Conservation (phyloP, 2,888 invertebrate species). For the Cyaniris semiargus region DNA sequence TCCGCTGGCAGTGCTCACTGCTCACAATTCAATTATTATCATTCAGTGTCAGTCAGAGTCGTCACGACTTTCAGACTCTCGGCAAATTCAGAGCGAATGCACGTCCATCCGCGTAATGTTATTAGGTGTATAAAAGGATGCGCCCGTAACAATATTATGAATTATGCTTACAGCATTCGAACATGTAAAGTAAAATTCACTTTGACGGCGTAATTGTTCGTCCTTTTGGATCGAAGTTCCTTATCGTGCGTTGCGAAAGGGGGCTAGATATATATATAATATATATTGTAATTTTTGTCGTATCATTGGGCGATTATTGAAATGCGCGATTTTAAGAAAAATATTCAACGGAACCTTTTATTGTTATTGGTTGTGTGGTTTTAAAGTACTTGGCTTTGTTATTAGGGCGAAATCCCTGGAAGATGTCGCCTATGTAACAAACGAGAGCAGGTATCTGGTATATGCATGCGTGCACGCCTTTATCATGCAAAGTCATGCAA, state of each 20-base stretch:
- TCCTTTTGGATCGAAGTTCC: no score
- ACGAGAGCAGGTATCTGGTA: neutral
- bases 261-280: no score
- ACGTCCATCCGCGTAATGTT: constrained; percentile 23
- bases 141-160: constrained; percentile 23
- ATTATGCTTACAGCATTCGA: constrained; percentile 11
- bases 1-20: neutral
- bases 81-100: neutral
- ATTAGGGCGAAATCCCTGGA: neutral
- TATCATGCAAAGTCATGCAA: constrained; percentile 7
- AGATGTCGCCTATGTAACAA: neutral
- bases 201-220: neutral
- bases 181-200: constrained; percentile 7
- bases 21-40: constrained; percentile 31
- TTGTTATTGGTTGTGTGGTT: neutral
- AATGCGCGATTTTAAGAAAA: no score
- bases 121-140: constrained; percentile 29
- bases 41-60: constrained; percentile 24
- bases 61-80: constrained; percentile 28
- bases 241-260: no score
- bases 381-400: neutral
- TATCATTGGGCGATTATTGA: no score
- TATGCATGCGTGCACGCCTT: neutral
- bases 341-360: neutral
- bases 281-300: no score